Evolutionary conservation across 2,888 invertebrate species (phyloP), one percentile per base, ranked within the genome.

Genomic region (Plusia festucae): DNA sequence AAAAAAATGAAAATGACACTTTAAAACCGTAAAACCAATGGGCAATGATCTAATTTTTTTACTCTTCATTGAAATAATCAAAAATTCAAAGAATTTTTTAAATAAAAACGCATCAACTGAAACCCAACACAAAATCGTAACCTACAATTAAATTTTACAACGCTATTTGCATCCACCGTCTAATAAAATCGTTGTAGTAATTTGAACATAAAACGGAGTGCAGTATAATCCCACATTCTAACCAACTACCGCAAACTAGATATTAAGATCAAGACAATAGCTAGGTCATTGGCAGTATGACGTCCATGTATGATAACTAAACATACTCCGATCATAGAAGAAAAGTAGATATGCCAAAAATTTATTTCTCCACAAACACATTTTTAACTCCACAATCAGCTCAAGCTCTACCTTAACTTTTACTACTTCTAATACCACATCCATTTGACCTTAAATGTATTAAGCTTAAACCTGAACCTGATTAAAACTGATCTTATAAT

Each of bases 241-340:
- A 34, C 22, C 20, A 54, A 76, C 67, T 67, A 57, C 73, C 49
- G 52, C 62, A 64, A 16, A 52, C 40, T 70, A 52, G 51, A 65
- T 65, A 68, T 72, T 72, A 71, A 65, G 68, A 73, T 68, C 73
- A 56, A 76, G 81, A 82, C 83, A 84, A 80, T 80, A 77, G 73
- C 71, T 81, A 78, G 83, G 83, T 82, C 83, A 81, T 74, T 83
- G 83, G 73, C 82, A 78, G 70, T 77, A 63, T 76, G 78, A 75
- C 78, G 75, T 67, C n/a, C 58, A 55, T 59, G 56, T 49, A 63
- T 60, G 65, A 73, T 73, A 76, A 60, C 51, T 66, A 57, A 40
- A 40, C n/a, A 30, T 6, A 30, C 53, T 16, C 20, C 61, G 68
- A 58, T 27, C 16, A 0, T 20, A 53, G 55, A 60, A 76, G 15